phyloP scores from a whole-genome alignment of 2,797 vertebrate genomes.

The Anomalospiza imberbis region DNA sequence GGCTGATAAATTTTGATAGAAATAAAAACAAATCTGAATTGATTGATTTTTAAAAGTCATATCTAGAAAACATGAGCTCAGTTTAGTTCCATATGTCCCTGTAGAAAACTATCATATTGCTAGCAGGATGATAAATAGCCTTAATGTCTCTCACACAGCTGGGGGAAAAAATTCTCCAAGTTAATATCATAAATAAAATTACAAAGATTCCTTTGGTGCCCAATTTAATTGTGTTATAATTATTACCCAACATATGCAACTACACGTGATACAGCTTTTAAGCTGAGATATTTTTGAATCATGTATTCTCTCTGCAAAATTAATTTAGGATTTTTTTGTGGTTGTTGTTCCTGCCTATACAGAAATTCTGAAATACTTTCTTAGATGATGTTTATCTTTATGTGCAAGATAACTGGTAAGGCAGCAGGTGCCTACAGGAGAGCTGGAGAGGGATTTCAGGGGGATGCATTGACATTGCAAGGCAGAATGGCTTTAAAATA shows the following conservation, averaged over 20 bases:
- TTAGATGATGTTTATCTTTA: background rate
- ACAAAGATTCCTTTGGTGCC: background rate
- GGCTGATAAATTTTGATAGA: background rate
- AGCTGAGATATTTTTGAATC: background rate
- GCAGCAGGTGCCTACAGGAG: background rate
- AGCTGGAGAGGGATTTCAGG: background rate
- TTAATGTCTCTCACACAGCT: conserved; percentile 6
- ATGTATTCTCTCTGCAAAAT: background rate
- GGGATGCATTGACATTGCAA: background rate
- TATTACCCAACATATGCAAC: background rate
- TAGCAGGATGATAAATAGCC: background rate
- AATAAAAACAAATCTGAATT: background rate
- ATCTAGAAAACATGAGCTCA: background rate
- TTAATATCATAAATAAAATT: conserved; percentile 36
- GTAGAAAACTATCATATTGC: background rate
- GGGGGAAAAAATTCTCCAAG: background rate
- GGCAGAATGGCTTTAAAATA: background rate
- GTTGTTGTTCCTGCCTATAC: background rate
- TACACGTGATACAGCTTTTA: background rate
- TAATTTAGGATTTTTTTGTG: background rate
- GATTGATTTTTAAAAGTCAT: background rate
- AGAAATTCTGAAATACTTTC: background rate
- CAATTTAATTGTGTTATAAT: conserved; percentile 22
- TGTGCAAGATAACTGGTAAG: background rate
- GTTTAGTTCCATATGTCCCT: background rate